Evolutionary conservation across 2,888 invertebrate species (phyloP).

Genomic region (Orgyia antiqua): DNA sequence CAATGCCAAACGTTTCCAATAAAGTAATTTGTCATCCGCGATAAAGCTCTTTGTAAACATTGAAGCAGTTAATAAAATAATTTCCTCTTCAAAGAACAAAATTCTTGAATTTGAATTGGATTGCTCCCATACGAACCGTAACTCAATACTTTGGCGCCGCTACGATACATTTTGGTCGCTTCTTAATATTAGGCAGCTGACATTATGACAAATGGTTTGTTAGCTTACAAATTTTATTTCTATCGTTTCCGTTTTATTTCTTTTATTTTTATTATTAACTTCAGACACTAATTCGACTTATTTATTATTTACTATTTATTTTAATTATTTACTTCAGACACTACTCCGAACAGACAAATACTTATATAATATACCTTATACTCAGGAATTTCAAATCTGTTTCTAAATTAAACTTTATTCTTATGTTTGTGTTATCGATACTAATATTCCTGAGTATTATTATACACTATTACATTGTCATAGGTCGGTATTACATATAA

Average conservation of each 20-base stretch:
- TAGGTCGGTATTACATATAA: no score
- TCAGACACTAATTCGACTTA: no score
- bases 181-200: slow-evolving; percentile 34
- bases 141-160: slow-evolving; percentile 56
- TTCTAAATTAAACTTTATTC: no score
- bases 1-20: slow-evolving; percentile 25
- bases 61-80: slow-evolving; percentile 51
- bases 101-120: slow-evolving; percentile 46
- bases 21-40: slow-evolving; percentile 49
- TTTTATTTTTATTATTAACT: no score
- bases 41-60: slow-evolving; percentile 50
- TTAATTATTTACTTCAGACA: background rate
- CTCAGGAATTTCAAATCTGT: no score
- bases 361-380: no score
- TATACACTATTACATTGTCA: no score
- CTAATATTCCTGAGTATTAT: no score
- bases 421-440: no score
- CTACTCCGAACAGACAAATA: no score
- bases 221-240: slow-evolving; percentile 29
- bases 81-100: slow-evolving; percentile 50
- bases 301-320: background rate
- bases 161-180: slow-evolving; percentile 50
- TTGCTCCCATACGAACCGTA: slow-evolving; percentile 48
- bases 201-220: slow-evolving; percentile 47
- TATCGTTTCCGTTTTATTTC: slow-evolving; percentile 8